These are phyloP conservation scores for Notoglanidium macrostoma DNA, from an alignment of 2,797 vertebrate species.

Conservation along the genomic window DNA sequence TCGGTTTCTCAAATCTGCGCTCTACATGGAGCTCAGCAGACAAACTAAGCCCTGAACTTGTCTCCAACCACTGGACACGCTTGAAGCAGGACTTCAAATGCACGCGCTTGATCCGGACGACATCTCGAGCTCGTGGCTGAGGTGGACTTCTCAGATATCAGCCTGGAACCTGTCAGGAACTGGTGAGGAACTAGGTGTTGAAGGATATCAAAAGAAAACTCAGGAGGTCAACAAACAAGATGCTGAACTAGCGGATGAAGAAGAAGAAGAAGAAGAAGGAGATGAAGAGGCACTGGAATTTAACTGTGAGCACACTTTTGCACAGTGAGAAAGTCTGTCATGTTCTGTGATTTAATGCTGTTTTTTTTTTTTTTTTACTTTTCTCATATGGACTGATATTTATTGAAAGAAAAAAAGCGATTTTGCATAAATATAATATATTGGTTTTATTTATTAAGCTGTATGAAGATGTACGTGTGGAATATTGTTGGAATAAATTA, in stretches of 20 bases:
- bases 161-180: not conserved
- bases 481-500: constrained; percentile 25
- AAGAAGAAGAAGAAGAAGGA: not conserved
- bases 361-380: constrained; percentile 8
- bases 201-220: not conserved
- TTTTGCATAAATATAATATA: constrained; percentile 18
- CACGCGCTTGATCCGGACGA: not conserved
- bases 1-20: constrained; percentile 85
- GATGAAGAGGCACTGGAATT: constrained; percentile 35
- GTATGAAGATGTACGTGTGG: not conserved
- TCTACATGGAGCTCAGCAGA: constrained; percentile 70
- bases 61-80: not conserved
- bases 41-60: constrained; percentile 55
- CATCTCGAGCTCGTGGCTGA: not conserved
- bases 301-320: constrained; percentile 45
- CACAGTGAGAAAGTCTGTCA: constrained; percentile 3
- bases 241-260: not conserved
- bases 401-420: constrained; percentile 19
- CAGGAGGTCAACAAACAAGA: not conserved
- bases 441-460: constrained; percentile 9
- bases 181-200: not conserved
- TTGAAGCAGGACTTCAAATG: not conserved
- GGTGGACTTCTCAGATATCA: not conserved
- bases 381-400: constrained; percentile 10
- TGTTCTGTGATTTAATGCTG: not conserved